Evolutionary conservation across 2,113 vertebrate species (phyloP).

Genomic region (Petaurus breviceps): DNA sequence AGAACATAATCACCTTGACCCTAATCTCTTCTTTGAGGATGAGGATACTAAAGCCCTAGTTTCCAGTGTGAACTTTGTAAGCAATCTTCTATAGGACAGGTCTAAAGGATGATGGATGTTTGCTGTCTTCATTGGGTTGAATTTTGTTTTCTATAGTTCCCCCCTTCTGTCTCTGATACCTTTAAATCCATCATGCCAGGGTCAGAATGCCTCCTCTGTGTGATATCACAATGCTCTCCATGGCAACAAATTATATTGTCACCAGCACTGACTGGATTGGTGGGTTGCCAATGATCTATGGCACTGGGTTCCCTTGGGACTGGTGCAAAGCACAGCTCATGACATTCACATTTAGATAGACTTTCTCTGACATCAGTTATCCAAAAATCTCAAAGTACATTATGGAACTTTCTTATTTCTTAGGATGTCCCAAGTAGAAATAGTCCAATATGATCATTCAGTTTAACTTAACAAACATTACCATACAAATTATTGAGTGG

Average conservation of each 20-base stretch:
- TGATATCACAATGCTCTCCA: not conserved
- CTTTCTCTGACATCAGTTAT: not conserved
- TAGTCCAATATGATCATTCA: not conserved
- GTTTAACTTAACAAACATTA: not conserved
- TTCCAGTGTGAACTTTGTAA: not conserved
- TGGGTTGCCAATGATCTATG: not conserved
- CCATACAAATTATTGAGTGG: not conserved
- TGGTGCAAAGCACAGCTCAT: not conserved
- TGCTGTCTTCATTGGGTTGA: not conserved
- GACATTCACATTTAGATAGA: not conserved
- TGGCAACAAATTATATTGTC: constrained; percentile 5
- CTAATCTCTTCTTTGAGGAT: not conserved
- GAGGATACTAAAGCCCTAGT: not conserved
- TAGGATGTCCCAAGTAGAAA: not conserved
- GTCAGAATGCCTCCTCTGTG: not conserved
- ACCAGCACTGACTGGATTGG: not conserved
- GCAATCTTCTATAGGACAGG: not conserved
- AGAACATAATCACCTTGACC: not conserved
- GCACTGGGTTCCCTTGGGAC: not conserved
- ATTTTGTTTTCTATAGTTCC: not conserved
- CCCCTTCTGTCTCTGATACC: not conserved
- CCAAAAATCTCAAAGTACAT: not conserved
- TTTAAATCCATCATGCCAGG: not conserved
- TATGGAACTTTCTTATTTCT: not conserved
- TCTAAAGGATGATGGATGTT: not conserved